Percentiles rank a stretch among this genome's conserved stretches.
Conservation (phyloP, 2,797 vertebrate species). For the Hoplostethus mediterraneus region DNA sequence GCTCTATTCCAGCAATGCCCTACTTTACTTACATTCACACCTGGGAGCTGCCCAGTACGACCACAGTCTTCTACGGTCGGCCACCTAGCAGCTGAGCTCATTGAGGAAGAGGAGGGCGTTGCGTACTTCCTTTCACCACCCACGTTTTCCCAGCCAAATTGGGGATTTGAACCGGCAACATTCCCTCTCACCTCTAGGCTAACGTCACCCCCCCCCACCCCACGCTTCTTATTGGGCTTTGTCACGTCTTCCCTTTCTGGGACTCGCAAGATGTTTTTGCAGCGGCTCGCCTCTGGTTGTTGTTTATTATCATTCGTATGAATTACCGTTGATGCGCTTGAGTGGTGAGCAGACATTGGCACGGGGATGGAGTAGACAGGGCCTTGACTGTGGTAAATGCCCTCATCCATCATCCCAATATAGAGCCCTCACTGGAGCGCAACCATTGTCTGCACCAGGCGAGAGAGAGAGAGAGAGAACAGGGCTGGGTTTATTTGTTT, state of each 20-base stretch:
- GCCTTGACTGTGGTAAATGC: constrained; percentile 79
- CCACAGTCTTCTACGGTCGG: too few relatives aligned
- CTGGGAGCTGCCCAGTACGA: too few relatives aligned
- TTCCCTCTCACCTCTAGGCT: constrained; percentile 13
- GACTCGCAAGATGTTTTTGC: constrained; percentile 18
- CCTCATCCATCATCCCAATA: constrained; percentile 82
- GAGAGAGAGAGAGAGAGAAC: constrained; percentile 28
- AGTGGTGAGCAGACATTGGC: constrained; percentile 70
- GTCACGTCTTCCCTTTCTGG: constrained; percentile 12
- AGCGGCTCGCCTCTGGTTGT: constrained; percentile 53
- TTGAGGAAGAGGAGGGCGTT: too few relatives aligned
- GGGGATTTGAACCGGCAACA: neutral
- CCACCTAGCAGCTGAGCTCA: too few relatives aligned
- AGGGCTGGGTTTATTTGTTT: constrained; percentile 53
- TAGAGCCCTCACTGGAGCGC: constrained; percentile 73
- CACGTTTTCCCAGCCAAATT: neutral
- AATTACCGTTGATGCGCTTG: constrained; percentile 69
- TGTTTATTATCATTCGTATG: constrained; percentile 78
- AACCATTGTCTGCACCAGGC: constrained; percentile 71
- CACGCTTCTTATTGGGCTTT: constrained; percentile 23
- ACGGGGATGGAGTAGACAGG: constrained; percentile 60
- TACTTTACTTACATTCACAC: too few relatives aligned
- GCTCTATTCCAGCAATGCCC: too few relatives aligned
- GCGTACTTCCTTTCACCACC: neutral
- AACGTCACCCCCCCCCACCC: neutral